A percentile compares a stretch with the other conserved stretches of the same genome.
phyloP scores from a whole-genome alignment of 2,888 invertebrate genomes.

The Lypha dubia region DNA sequence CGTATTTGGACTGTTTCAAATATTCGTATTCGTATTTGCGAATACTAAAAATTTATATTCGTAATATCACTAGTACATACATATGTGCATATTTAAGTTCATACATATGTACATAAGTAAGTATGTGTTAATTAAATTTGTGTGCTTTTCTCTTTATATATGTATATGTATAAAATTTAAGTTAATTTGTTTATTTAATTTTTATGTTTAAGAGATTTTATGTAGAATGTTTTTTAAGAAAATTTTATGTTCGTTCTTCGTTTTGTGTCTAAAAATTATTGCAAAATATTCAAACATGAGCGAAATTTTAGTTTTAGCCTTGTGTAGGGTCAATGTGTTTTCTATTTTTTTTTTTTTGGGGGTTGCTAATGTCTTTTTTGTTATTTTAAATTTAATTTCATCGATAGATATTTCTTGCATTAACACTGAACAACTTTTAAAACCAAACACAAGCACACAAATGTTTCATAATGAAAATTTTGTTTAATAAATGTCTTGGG shows the following conservation, averaged over 20 bases:
- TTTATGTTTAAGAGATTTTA: conserved; percentile 30
- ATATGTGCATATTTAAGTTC: no score
- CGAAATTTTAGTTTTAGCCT: conserved; percentile 32
- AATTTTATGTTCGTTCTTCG: conserved; percentile 10
- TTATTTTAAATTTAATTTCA: conserved; percentile 24
- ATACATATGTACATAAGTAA: no score
- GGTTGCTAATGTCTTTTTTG: not conserved
- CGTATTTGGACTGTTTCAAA: no score
- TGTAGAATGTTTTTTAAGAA: conserved; percentile 24
- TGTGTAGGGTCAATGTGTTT: conserved; percentile 51
- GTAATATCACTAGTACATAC: no score
- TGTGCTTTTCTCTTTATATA: not conserved
- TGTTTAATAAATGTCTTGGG: conserved; percentile 5
- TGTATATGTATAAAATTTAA: conserved; percentile 7
- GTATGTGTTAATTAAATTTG: conserved; percentile 5
- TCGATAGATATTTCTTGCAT: conserved; percentile 16
- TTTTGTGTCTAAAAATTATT: conserved; percentile 21
- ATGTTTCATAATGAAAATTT: not conserved
- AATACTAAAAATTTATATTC: no score
- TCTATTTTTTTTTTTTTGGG: not conserved
- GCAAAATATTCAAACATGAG: not conserved
- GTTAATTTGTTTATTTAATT: conserved; percentile 37
- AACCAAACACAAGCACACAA: not conserved
- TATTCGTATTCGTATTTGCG: no score
- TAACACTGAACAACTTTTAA: conserved; percentile 39